Conservation (phyloP, 1,140 invertebrate species). For the Anthonomus grandis region DNA sequence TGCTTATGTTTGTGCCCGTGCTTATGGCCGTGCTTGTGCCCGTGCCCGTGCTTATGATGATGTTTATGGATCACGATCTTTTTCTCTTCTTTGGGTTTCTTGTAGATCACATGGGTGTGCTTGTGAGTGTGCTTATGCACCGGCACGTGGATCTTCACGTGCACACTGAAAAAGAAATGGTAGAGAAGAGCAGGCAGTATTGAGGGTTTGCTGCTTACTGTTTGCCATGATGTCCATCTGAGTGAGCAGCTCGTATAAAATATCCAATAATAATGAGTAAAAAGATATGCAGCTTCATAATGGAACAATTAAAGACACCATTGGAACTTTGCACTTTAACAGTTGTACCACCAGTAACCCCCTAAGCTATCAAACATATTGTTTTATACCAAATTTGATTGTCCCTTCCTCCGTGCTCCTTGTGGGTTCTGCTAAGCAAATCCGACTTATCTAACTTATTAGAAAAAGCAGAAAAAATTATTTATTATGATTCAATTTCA, state of each 20-base stretch:
- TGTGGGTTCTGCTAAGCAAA: too few species aligned
- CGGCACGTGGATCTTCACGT: constrained; percentile 28
- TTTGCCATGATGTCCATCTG: constrained; percentile 16
- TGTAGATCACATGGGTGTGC: constrained; percentile 23
- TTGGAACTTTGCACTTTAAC: too few species aligned
- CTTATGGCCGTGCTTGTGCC: constrained; percentile 17
- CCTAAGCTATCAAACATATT: too few species aligned
- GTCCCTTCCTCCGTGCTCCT: background rate
- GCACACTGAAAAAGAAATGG: constrained; percentile 21
- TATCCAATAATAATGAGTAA: constrained; percentile 21
- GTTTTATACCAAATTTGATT: background rate
- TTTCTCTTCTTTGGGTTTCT: constrained; percentile 24
- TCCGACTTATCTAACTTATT: background rate
- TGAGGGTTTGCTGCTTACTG: constrained; percentile 19
- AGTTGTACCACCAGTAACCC: too few species aligned
- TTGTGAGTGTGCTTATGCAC: constrained; percentile 19
- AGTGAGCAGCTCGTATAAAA: constrained; percentile 6
- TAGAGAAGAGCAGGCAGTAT: too few species aligned
- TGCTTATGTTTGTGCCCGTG: constrained; percentile 18
- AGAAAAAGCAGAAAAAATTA: too few species aligned
- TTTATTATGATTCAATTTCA: too few species aligned
- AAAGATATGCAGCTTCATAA: constrained; percentile 17
- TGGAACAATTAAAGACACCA: too few species aligned
- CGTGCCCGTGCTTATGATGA: constrained; percentile 23
- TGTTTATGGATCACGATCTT: constrained; percentile 25